Conservation (phyloP, 1,140 invertebrate species). For the Agrilus planipennis region DNA sequence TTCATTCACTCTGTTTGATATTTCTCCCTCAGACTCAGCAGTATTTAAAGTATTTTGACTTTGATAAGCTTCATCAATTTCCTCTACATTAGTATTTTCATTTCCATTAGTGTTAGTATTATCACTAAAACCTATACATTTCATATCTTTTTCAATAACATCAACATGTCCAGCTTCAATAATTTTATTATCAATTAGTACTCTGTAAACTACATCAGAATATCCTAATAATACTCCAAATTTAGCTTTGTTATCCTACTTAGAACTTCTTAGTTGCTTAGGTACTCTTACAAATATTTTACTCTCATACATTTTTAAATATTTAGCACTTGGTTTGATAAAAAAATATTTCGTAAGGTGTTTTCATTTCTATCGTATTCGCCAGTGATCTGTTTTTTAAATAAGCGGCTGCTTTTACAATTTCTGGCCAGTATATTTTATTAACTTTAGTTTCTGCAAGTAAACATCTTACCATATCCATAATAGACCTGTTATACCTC, state of each 20-base stretch:
- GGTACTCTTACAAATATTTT: conserved; percentile 9
- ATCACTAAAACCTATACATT: too few relatives aligned
- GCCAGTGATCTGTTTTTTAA: conserved; percentile 19
- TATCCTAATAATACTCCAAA: conserved; percentile 7
- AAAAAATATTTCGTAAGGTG: conserved; percentile 10
- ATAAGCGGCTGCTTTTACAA: conserved; percentile 20
- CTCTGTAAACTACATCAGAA: conserved; percentile 3
- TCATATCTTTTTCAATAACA: too few relatives aligned
- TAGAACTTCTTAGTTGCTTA: conserved; percentile 15
- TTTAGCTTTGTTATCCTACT: conserved; percentile 29
- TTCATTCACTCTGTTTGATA: too few relatives aligned
- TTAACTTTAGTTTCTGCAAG: conserved; percentile 21
- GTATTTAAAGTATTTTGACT: too few relatives aligned
- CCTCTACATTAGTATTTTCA: too few relatives aligned
- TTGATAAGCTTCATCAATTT: too few relatives aligned
- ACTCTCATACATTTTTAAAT: conserved; percentile 17
- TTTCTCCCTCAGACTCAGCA: too few relatives aligned
- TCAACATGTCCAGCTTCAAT: too few relatives aligned
- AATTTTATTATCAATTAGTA: conserved; percentile 8
- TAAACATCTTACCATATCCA: conserved; percentile 17
- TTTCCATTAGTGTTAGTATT: too few relatives aligned
- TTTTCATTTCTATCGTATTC: conserved; percentile 5
- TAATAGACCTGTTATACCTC: conserved; percentile 27
- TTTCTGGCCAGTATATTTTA: conserved; percentile 29
- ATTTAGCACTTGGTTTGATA: conserved; percentile 7